phyloP scores from a whole-genome alignment of 2,888 invertebrate species.

The Drosophila algonquin region DNA sequence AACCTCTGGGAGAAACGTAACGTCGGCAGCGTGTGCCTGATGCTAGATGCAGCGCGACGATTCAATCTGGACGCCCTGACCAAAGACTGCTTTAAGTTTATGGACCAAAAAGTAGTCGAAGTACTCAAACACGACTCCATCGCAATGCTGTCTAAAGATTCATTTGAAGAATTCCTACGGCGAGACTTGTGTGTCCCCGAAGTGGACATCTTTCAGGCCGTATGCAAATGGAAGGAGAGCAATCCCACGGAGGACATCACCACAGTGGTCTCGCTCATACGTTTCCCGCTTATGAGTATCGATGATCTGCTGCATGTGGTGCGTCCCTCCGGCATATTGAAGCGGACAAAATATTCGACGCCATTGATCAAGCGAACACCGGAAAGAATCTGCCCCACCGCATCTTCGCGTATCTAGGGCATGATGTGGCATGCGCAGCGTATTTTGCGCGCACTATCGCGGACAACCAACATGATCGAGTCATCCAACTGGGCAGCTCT shows the following conservation, averaged over 20 bases:
- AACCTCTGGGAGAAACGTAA: constrained; percentile 94
- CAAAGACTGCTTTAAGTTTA: constrained; percentile 93
- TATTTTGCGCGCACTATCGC: too few relatives aligned
- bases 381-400: constrained; percentile 93
- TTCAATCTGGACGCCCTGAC: constrained; percentile 71
- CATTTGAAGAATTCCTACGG: constrained; percentile 91
- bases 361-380: constrained; percentile 94
- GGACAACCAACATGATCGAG: too few relatives aligned
- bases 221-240: constrained; percentile 92
- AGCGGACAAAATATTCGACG: constrained; percentile 96
- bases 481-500: too few relatives aligned
- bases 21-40: constrained; percentile 95
- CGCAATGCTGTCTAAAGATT: constrained; percentile 91
- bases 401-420: constrained; percentile 84
- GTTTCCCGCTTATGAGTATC: constrained; percentile 94
- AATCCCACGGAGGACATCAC: constrained; percentile 87
- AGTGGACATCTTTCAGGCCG: constrained; percentile 96
- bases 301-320: constrained; percentile 95
- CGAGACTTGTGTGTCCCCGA: constrained; percentile 98
- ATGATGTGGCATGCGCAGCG: too few relatives aligned
- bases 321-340: constrained; percentile 93
- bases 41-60: constrained; percentile 88
- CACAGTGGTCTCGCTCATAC: constrained; percentile 87
- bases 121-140: constrained; percentile 94
- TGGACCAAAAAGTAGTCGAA: constrained; percentile 94